Conservation (phyloP, 2,888 invertebrate genomes). For the Drosophila tanythrix region DNA sequence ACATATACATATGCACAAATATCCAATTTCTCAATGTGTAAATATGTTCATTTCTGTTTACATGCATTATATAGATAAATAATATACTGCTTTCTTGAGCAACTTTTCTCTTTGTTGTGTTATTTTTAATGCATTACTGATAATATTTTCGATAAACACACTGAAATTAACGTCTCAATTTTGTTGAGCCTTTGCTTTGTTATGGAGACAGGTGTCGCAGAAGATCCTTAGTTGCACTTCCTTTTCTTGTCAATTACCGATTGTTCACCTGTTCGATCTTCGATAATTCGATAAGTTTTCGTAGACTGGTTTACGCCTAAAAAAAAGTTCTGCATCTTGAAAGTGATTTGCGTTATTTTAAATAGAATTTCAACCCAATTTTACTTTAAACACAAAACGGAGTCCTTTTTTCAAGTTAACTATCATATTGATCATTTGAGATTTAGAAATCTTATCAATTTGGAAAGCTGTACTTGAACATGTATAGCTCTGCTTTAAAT, state of each 20-base stretch:
- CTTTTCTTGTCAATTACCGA: background rate
- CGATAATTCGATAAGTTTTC: background rate
- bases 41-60: background rate
- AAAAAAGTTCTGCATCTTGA: background rate
- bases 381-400: background rate
- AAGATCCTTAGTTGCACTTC: background rate
- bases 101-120: background rate
- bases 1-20: conserved; percentile 2
- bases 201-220: background rate
- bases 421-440: background rate
- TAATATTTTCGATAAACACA: background rate
- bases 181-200: background rate
- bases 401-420: background rate
- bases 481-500: background rate
- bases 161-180: background rate
- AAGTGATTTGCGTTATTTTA: background rate
- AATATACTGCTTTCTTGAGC: background rate
- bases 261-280: background rate
- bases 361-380: background rate
- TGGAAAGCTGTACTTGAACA: background rate
- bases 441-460: background rate
- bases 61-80: background rate
- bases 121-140: background rate
- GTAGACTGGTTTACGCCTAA: background rate
- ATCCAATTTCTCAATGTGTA: conserved; percentile 1